Percentiles rank a stretch among this genome's conserved stretches.
phyloP scores from a whole-genome alignment of 2,888 invertebrate genomes.

The Pandemis corylana region DNA sequence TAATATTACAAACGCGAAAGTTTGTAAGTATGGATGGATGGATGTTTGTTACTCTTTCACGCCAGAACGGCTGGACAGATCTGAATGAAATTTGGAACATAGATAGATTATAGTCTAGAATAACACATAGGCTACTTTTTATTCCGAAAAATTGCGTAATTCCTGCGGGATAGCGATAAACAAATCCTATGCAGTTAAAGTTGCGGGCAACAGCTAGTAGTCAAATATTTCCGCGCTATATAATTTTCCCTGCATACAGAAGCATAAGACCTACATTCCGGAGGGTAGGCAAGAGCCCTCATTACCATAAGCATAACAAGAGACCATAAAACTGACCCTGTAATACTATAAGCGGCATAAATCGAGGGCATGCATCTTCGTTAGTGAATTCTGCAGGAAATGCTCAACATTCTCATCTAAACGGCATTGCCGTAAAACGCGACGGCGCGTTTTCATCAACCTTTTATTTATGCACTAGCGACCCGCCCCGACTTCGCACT shows the following conservation, averaged over 20 bases:
- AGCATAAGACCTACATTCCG: conserved; percentile 24
- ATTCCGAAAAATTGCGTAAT: no score
- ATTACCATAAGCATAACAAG: conserved; percentile 34
- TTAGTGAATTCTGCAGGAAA: conserved; percentile 9
- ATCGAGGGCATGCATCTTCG: conserved; percentile 12
- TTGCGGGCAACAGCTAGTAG: no score
- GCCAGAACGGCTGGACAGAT: no score
- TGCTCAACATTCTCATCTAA: background rate
- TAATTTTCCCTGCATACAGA: conserved; percentile 3
- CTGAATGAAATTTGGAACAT: no score
- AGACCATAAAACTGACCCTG: conserved; percentile 17
- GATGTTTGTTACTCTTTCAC: no score
- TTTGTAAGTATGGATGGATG: no score
- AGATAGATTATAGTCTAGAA: no score
- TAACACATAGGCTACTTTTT: no score
- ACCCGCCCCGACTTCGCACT: no score
- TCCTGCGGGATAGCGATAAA: no score
- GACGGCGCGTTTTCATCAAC: background rate
- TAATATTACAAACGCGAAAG: no score
- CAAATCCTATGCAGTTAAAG: no score
- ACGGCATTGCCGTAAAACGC: background rate
- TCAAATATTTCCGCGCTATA: conserved; percentile 4
- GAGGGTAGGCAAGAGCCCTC: conserved; percentile 18
- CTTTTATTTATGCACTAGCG: background rate
- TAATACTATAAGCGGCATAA: background rate